Percentiles rank a stretch among this genome's conserved stretches.
Conservation (phyloP, 1,140 invertebrate genomes). For the Zaprionus kolodkinae region DNA sequence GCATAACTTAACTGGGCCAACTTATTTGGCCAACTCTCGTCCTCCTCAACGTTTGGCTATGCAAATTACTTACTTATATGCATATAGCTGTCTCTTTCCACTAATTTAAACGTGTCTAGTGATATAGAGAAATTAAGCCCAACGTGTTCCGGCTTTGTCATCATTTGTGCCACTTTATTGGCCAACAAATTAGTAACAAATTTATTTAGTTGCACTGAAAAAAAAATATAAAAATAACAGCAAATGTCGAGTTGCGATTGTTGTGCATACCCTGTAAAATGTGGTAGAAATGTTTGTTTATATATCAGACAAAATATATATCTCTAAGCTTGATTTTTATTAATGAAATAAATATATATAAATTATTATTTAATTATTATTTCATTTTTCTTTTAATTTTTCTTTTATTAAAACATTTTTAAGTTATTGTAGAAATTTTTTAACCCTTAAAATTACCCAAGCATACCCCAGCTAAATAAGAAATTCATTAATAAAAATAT, state of each 20-base stretch:
- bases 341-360: too few species aligned
- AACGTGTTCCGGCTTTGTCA: neutral
- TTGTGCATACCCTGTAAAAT: neutral
- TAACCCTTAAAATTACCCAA: too few species aligned
- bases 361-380: too few species aligned
- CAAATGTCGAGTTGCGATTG: neutral
- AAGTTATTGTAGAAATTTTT: too few species aligned
- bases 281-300: neutral
- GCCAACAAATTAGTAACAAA: neutral
- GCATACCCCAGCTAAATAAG: too few species aligned
- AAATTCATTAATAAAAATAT: neutral
- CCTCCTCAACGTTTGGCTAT: slow-evolving; percentile 36
- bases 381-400: neutral
- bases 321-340: too few species aligned
- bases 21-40: slow-evolving; percentile 17
- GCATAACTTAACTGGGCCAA: slow-evolving; percentile 9
- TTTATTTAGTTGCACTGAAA: neutral
- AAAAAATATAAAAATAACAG: neutral
- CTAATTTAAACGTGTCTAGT: neutral
- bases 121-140: neutral
- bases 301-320: neutral
- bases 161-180: slow-evolving; percentile 7
- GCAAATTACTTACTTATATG: slow-evolving; percentile 47
- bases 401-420: neutral
- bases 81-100: neutral